Evolutionary conservation across 2,888 invertebrate species (phyloP), one percentile per base, ranked within the genome.

Genomic region (Temnothorax ravouxi): DNA sequence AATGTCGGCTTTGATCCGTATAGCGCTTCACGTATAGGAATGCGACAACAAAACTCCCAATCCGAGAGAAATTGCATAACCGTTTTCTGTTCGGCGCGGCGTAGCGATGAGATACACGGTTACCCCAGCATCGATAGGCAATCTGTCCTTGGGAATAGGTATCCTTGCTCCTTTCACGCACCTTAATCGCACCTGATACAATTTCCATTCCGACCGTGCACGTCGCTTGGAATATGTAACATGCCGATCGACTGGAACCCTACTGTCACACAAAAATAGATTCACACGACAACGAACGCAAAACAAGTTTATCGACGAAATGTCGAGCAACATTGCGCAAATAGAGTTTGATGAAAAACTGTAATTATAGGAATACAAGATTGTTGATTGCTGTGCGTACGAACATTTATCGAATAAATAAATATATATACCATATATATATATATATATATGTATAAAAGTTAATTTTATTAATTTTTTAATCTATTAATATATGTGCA

Each of bases 101-200:
- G 21, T 8, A 47, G 9, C 9, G 11, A 44, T 44, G 44, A 52
- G 67, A 59, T 38, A 29, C 21, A 25, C 18, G 83, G 50, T 82
- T 77, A 38, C 69, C 80, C 61, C 25, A 52, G 77, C 61, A 74
- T 83, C 79, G 54, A 72, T 67, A 47, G 61, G 41, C 59, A 54
- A 79, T 44, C 41, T 56, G 90, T 87, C 88, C 89, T 89, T 89
- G 88, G 71, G 11, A 66, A 84, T 77, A 29, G 34, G 67, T 89
- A 87, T 89, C 79, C 76, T 83, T 84, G 81, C 69, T 79, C 89
- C 89, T 89, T 89, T 89, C 89, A 89, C 90, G 85, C 76, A 59
- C 75, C 69, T 74, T 81, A 80, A 38, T 83, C 84, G 76, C 71
- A 69, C 50, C 54, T 80, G 81, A 81, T 85, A 87, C 71, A 85